A percentile compares a stretch with the other conserved stretches of the same genome.
These are phyloP conservation scores for Sthenelais limicola DNA, from an alignment of 2,888 invertebrate species.

Conservation along the genomic window DNA sequence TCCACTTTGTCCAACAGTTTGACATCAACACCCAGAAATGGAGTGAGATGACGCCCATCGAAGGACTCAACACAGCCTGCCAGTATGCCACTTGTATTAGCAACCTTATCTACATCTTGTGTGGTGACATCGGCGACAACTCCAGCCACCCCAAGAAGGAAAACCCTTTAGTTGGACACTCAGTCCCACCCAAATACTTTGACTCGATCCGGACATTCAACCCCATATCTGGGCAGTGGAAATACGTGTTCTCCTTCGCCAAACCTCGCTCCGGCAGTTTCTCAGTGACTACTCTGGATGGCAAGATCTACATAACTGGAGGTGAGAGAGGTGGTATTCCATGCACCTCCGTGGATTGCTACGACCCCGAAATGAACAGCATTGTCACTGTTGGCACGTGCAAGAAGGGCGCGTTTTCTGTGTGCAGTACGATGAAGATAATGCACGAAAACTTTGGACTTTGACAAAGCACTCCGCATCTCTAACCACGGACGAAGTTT, in stretches of 20 bases:
- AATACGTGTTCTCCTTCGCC: constrained; percentile 25
- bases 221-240: constrained; percentile 42
- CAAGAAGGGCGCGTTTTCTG: constrained; percentile 49
- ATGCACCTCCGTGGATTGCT: constrained; percentile 48
- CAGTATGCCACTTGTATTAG: constrained; percentile 49
- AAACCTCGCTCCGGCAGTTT: constrained; percentile 47
- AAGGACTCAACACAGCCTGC: constrained; percentile 44
- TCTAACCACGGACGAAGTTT: no score
- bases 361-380: constrained; percentile 44
- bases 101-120: constrained; percentile 47
- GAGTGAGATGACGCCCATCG: constrained; percentile 45
- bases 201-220: constrained; percentile 49
- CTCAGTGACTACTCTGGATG: constrained; percentile 45
- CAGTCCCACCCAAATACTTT: constrained; percentile 39
- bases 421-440: constrained; percentile 52
- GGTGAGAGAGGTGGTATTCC: constrained; percentile 42
- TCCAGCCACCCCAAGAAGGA: constrained; percentile 14
- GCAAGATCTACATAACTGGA: constrained; percentile 52
- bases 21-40: constrained; percentile 46
- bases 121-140: constrained; percentile 44
- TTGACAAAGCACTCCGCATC: constrained; percentile 30
- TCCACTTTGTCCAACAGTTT: constrained; percentile 47
- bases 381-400: constrained; percentile 49
- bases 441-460: constrained; percentile 56
- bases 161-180: constrained; percentile 44